These are phyloP conservation scores for Pentalonia nigronervosa DNA, from an alignment of 1,140 invertebrate genomes.

Conservation along the genomic window DNA sequence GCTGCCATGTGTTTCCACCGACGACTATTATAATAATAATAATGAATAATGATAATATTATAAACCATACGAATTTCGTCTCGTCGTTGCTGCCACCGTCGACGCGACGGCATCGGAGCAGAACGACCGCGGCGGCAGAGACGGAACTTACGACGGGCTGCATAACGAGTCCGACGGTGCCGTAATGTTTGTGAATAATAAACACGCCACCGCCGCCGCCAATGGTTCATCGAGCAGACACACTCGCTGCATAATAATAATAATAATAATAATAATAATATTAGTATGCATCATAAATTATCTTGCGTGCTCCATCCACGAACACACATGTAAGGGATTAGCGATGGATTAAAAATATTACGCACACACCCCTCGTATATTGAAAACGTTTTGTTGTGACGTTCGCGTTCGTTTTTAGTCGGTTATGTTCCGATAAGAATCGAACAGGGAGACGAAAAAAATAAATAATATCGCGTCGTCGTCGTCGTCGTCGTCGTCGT, in stretches of 20 bases:
- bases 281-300: slow-evolving; percentile 34
- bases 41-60: slow-evolving; percentile 3
- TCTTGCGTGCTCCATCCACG: slow-evolving; percentile 11
- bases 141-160: slow-evolving; percentile 3
- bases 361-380: background rate
- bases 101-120: background rate
- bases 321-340: slow-evolving; percentile 54
- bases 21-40: background rate
- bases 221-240: slow-evolving; percentile 40
- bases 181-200: slow-evolving; percentile 35
- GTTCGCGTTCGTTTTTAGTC: background rate
- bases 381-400: background rate
- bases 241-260: background rate
- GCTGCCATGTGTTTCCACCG: slow-evolving; percentile 31
- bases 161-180: background rate
- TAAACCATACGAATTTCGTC: slow-evolving; percentile 8
- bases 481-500: background rate
- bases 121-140: slow-evolving; percentile 6
- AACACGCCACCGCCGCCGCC: slow-evolving; percentile 18
- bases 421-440: background rate
- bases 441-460: background rate
- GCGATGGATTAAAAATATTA: slow-evolving; percentile 54
- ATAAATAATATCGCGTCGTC: background rate
- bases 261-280: slow-evolving; percentile 11
- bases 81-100: background rate